Percentiles rank a stretch among this genome's conserved stretches.
Conservation (phyloP, 1,140 invertebrate species). For the Melitaea cinxia region DNA sequence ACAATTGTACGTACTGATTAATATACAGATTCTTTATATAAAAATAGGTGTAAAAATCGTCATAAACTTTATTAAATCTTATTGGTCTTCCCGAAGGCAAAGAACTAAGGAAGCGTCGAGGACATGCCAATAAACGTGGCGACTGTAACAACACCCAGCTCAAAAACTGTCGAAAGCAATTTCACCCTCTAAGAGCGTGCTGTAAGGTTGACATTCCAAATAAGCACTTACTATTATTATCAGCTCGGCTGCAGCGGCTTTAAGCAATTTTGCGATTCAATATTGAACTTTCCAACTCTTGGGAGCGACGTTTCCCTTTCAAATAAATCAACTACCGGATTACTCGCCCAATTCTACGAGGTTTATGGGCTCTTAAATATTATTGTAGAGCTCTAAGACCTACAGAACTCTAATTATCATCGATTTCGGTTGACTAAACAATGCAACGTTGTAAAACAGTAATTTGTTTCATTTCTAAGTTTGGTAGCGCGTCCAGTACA, state of each 20-base stretch:
- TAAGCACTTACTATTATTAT: conserved; percentile 65
- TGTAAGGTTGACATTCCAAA: conserved; percentile 69
- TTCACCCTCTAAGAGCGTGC: conserved; percentile 46
- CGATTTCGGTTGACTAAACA: conserved; percentile 15
- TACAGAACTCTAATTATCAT: conserved; percentile 21
- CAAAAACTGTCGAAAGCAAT: conserved; percentile 52
- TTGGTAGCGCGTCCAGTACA: too few relatives aligned
- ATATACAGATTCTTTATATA: background rate
- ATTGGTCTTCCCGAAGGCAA: conserved; percentile 19
- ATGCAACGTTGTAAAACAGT: background rate
- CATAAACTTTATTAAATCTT: conserved; percentile 19
- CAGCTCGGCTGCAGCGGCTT: conserved; percentile 68
- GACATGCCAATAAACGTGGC: conserved; percentile 71
- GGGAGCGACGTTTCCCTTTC: conserved; percentile 64
- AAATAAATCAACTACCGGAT: conserved; percentile 63
- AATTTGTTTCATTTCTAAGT: background rate
- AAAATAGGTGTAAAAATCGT: background rate
- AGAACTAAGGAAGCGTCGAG: conserved; percentile 69
- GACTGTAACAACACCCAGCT: conserved; percentile 66
- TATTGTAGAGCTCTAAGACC: conserved; percentile 20
- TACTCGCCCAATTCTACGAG: conserved; percentile 42
- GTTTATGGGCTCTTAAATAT: conserved; percentile 34
- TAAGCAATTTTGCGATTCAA: conserved; percentile 78
- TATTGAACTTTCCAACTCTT: conserved; percentile 73
- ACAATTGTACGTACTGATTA: background rate